phyloP scores from a whole-genome alignment of 2,113 vertebrate genomes.

The Hylia prasina region DNA sequence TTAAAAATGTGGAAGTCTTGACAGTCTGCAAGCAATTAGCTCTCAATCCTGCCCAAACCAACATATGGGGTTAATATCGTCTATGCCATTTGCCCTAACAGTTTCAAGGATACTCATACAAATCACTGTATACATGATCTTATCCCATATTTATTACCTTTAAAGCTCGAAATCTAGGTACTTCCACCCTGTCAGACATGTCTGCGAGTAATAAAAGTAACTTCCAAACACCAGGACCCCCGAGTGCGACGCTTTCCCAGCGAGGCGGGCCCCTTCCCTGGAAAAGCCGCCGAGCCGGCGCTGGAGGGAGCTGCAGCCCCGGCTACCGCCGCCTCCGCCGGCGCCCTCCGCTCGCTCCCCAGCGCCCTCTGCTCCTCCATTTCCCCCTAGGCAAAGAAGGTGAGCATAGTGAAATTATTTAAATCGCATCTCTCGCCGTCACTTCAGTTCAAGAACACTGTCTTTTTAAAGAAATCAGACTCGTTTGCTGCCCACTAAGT shows the following conservation, averaged over 20 bases:
- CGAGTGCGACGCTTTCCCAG: fast-evolving
- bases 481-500: neutral
- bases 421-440: neutral
- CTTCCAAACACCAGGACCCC: fast-evolving
- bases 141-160: neutral
- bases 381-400: fast-evolving
- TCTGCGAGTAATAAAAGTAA: fast-evolving
- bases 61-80: neutral
- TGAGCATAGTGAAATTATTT: fast-evolving
- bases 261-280: neutral
- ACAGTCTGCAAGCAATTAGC: neutral
- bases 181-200: fast-evolving
- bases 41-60: neutral
- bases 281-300: neutral
- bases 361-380: neutral
- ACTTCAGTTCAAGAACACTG: neutral
- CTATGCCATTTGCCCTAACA: neutral
- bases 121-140: neutral
- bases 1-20: neutral
- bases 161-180: neutral
- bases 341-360: neutral
- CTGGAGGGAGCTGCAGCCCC: conserved; percentile 51
- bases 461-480: neutral
- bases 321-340: neutral
- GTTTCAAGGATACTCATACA: neutral